Base-by-base conservation (phyloP, 1,140 invertebrate species). In the Luehdorfia chinensis region DNA sequence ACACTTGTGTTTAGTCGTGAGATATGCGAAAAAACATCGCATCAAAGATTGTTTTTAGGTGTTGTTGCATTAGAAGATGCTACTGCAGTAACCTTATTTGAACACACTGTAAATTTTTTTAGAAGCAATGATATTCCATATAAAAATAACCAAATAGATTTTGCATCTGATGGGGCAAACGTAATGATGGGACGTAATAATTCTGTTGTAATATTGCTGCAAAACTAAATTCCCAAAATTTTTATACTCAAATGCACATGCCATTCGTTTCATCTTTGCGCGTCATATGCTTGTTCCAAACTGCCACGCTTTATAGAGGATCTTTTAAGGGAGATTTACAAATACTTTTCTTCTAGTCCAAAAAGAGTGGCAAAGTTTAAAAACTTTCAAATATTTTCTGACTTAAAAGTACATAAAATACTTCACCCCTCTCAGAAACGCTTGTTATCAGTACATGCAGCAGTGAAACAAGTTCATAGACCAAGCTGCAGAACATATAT, bases 141-240 rank as follows among this genome's bases (percentile, higher is more conserved):
- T 43, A 72, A 66, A 55, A 19, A 41, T 14, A 84, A 84, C 52
- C 59, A 83, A 59, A 65, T 81, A 11, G 83, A 75, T 8, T 81
- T 79, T 66, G 73, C 68, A 23, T 51, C 67, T 14, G 71, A 84
- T 59, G 79, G 79, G 1, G 65, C 71, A n/a, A 49, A 50, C 18
- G 28, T 34, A 25, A 50, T 50, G 44, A 43, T 55, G 28, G 47
- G 53, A 28, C 27, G 15, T 28, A 32, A 50, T 44, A 14, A 56
- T 36, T 56, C 47, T 27, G 19, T 66, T 45, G 52, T 27, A 59
- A 55, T 25, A 6, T 34, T 51, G 19, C 54, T 84, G 7, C 53
- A 60, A 53, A 63, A 66, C 14, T 66, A 78, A 44, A 61, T 75
- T 41, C 65, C 66, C 4, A 31, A 59, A 41, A 14, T 78, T 18